A percentile compares a stretch with the other conserved stretches of the same genome.
These are phyloP conservation scores for Melieria crassipennis DNA, from an alignment of 2,888 invertebrate species.

Conservation along the genomic window DNA sequence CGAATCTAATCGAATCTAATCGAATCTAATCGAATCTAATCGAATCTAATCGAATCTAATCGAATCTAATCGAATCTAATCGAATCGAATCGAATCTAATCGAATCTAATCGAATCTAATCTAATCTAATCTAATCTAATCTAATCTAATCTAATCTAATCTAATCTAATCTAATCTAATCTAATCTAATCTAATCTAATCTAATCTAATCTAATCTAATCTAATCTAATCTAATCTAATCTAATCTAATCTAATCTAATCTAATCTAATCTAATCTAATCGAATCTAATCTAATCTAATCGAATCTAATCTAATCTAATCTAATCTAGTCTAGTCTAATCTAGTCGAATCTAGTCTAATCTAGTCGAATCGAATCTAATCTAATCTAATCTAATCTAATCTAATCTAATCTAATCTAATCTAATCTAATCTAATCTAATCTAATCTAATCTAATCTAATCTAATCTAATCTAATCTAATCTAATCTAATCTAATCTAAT, in stretches of 20 bases:
- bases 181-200: too few relatives aligned
- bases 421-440: constrained; percentile 1
- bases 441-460: neutral
- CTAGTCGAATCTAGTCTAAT: neutral
- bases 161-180: too few relatives aligned
- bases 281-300: neutral
- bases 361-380: neutral
- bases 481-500: neutral
- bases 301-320: neutral
- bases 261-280: neutral
- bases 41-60: too few relatives aligned
- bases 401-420: constrained; percentile 1
- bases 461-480: neutral
- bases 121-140: too few relatives aligned
- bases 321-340: neutral
- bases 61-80: too few relatives aligned
- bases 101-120: too few relatives aligned
- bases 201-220: neutral
- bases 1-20: too few relatives aligned
- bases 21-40: too few relatives aligned
- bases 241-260: neutral
- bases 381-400: constrained; percentile 1
- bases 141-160: too few relatives aligned
- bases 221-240: neutral
- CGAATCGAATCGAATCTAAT: too few relatives aligned